Conservation (phyloP, 2,888 invertebrate species). For the Ethmia dodecea region DNA sequence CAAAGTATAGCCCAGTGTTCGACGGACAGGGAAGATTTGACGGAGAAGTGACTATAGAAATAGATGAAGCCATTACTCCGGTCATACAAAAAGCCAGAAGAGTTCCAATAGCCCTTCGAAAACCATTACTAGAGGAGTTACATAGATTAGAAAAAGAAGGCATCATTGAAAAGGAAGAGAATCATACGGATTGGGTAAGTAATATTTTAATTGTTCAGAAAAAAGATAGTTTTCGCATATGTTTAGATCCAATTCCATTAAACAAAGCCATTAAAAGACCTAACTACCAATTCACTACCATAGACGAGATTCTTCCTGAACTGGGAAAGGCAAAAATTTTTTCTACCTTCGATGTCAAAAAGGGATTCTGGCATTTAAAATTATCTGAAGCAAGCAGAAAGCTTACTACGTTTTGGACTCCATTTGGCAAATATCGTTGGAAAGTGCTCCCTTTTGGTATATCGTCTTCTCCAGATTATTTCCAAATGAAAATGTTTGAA, state of each 20-base stretch:
- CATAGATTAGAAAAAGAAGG: constrained; percentile 10
- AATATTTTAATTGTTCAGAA: constrained; percentile 9
- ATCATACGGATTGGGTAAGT: constrained; percentile 12
- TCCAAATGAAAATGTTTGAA: constrained; percentile 15
- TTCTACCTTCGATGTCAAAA: constrained; percentile 10
- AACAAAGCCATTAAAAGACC: constrained; percentile 16
- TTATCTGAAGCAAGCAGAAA: constrained; percentile 10
- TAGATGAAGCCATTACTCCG: constrained; percentile 6
- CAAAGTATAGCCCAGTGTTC: constrained; percentile 10
- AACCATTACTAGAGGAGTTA: constrained; percentile 10
- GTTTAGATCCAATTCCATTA: constrained; percentile 17
- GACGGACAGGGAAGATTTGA: constrained; percentile 8
- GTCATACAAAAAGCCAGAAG: constrained; percentile 9
- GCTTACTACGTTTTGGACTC: constrained; percentile 13
- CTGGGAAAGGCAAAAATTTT: constrained; percentile 12
- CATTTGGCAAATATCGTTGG: constrained; percentile 9
- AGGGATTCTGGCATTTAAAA: constrained; percentile 11
- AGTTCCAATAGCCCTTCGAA: constrained; percentile 7
- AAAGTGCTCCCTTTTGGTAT: constrained; percentile 6
- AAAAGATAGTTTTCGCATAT: constrained; percentile 11
- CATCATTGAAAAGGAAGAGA: constrained; percentile 9
- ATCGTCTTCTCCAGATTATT: constrained; percentile 1
- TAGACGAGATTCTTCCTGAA: constrained; percentile 12
- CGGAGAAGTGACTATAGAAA: constrained; percentile 7
- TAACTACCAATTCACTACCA: constrained; percentile 13